phyloP scores from a whole-genome alignment of 2,113 vertebrate genomes.

The Gopherus evgoodei region DNA sequence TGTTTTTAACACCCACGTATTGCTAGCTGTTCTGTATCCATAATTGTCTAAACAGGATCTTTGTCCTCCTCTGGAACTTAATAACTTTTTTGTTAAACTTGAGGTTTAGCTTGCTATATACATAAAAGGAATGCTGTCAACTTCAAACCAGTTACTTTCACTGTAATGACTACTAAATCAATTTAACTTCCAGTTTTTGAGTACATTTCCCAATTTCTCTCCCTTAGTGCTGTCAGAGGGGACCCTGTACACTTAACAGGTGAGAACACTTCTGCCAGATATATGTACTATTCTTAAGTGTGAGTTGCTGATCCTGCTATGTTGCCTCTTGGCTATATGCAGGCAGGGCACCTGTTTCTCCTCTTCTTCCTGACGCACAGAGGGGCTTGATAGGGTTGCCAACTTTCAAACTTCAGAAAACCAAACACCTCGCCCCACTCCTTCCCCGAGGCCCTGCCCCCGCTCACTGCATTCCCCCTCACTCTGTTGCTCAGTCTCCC shows the following conservation, averaged over 20 bases:
- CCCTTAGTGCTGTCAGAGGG: background rate
- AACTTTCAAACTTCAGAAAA: no score
- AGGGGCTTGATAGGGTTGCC: background rate
- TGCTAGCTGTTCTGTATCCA: background rate
- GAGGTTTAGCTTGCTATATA: background rate
- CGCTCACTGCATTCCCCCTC: no score
- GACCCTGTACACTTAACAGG: background rate
- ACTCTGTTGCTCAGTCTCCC: no score
- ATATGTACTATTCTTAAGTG: background rate
- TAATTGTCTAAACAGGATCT: constrained; percentile 20
- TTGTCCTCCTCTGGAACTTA: background rate
- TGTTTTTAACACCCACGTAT: background rate
- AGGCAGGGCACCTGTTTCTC: background rate
- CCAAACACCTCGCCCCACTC: no score
- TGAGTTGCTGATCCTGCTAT: background rate
- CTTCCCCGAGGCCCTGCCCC: no score
- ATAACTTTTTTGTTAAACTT: constrained; percentile 7
- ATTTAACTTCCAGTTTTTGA: background rate
- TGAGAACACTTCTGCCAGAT: background rate
- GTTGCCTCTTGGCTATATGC: background rate
- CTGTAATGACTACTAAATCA: background rate
- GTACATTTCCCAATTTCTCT: background rate
- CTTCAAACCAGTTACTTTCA: background rate
- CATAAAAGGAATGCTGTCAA: constrained; percentile 1
- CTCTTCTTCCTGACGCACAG: background rate